Conservation (phyloP, 2,797 vertebrate genomes). For the Nyctibius grandis region DNA sequence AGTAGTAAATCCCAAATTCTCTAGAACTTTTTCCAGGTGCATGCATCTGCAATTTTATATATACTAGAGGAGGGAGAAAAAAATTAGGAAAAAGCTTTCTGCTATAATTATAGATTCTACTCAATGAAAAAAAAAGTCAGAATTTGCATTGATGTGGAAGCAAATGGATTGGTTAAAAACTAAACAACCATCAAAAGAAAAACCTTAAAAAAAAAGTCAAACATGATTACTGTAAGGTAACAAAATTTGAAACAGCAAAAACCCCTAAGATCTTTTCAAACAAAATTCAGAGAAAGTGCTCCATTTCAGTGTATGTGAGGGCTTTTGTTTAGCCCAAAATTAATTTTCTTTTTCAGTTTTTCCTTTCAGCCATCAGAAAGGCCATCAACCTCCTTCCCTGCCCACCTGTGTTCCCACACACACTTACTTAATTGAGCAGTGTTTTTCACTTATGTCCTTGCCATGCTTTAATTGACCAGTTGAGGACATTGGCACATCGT, state of each 20-base stretch:
- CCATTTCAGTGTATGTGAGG: rapidly evolving
- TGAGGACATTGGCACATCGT: too few relatives aligned
- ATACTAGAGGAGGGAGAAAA: not conserved
- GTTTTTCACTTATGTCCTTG: not conserved
- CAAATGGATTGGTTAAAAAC: not conserved
- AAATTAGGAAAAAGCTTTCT: not conserved
- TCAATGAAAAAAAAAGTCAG: not conserved
- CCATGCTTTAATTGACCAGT: not conserved
- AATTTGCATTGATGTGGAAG: not conserved
- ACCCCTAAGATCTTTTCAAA: rapidly evolving
- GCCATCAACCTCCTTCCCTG: not conserved
- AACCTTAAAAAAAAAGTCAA: not conserved
- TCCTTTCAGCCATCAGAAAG: not conserved
- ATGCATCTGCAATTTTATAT: not conserved
- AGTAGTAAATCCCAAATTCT: not conserved
- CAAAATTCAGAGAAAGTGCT: not conserved
- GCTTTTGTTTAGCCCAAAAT: not conserved
- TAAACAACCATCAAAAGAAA: not conserved
- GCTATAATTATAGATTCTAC: not conserved
- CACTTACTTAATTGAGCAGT: not conserved
- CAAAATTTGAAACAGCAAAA: not conserved
- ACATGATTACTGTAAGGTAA: not conserved
- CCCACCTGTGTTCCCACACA: not conserved
- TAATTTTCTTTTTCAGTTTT: not conserved
- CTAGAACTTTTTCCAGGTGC: not conserved